Evolutionary conservation across 2,797 vertebrate species (phyloP).

Genomic region (Falco berigora): DNA sequence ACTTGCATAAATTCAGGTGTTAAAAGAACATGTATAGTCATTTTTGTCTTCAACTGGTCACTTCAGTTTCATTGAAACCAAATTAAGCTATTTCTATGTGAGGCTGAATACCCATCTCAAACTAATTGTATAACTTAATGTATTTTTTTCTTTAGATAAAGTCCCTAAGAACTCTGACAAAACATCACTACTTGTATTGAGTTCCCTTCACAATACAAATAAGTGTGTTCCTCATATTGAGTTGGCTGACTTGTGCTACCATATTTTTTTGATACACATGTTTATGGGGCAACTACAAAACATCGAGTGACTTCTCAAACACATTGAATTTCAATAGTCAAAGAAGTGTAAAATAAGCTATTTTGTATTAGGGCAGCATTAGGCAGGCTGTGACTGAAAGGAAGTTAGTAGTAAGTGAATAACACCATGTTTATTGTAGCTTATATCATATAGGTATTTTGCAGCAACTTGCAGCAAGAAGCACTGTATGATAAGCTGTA

Average conservation of each 20-base stretch:
- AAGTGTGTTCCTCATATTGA: not conserved
- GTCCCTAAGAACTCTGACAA: not conserved
- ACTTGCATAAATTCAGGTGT: not conserved
- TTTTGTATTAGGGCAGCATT: not conserved
- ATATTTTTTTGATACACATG: not conserved
- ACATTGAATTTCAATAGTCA: not conserved
- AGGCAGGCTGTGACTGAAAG: not conserved
- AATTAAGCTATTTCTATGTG: not conserved
- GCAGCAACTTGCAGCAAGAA: not conserved
- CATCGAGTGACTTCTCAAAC: not conserved
- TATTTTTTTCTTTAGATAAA: not conserved
- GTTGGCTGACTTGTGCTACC: not conserved
- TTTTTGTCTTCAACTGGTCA: not conserved
- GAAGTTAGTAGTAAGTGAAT: not conserved
- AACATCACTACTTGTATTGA: not conserved
- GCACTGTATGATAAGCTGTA: not conserved
- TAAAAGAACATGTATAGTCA: not conserved
- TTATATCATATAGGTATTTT: not conserved
- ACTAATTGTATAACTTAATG: not conserved
- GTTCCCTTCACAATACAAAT: not conserved
- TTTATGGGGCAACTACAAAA: not conserved
- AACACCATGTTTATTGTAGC: not conserved
- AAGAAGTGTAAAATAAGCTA: not conserved
- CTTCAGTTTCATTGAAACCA: not conserved
- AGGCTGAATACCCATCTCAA: not conserved